Evolutionary conservation across 1,140 invertebrate species (phyloP).

Genomic region (Orius insidiosus): DNA sequence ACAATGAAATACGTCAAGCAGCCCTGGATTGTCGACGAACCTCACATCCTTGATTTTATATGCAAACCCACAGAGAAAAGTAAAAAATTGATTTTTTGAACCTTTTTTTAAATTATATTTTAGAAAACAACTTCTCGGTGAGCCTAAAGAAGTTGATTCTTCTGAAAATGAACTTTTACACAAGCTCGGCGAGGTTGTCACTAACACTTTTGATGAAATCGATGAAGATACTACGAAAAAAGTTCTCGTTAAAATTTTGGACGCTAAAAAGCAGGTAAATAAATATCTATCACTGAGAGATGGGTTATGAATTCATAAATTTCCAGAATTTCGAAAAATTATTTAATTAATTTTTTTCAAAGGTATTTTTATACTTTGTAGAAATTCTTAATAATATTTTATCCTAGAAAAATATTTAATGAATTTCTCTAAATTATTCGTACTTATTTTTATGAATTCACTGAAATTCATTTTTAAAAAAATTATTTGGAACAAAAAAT

Average conservation of each 20-base stretch:
- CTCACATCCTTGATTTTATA: too few species aligned
- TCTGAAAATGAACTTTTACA: conserved; percentile 6
- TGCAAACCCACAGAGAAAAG: too few species aligned
- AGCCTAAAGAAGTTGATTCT: not conserved
- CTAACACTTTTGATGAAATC: conserved; percentile 17
- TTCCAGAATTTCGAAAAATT: not conserved
- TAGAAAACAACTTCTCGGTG: conserved; percentile 1
- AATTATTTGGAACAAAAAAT: too few species aligned
- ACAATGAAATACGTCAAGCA: too few species aligned
- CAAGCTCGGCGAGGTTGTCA: conserved; percentile 13
- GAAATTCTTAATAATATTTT: too few species aligned
- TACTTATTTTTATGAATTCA: too few species aligned
- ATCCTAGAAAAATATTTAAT: too few species aligned
- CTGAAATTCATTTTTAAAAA: too few species aligned
- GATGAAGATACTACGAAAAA: conserved; percentile 17
- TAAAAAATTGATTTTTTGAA: conserved; percentile 7
- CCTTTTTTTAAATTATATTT: not conserved
- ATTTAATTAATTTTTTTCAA: not conserved
- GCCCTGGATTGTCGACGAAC: too few species aligned
- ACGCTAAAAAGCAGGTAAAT: conserved; percentile 17
- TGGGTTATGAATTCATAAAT: not conserved
- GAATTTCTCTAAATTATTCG: too few species aligned
- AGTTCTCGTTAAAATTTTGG: conserved; percentile 12
- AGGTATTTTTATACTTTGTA: not conserved
- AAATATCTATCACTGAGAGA: not conserved